phyloP scores from a whole-genome alignment of 53 echinoderm and acorn worm genomes.

The Echinarachnius parma region DNA sequence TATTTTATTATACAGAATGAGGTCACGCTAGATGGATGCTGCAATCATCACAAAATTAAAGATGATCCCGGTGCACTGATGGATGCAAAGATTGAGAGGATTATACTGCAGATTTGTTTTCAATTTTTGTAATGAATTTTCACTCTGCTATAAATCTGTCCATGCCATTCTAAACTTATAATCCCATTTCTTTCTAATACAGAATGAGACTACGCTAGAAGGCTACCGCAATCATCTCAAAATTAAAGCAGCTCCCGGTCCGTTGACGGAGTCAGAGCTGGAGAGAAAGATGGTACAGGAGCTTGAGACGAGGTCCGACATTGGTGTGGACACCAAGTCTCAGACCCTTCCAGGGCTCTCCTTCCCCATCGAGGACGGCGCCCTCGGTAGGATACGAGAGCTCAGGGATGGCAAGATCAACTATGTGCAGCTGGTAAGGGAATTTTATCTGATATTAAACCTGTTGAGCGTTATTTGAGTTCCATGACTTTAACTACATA shows the following conservation, averaged over 20 bases:
- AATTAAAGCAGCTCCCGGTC: slow-evolving; percentile 66
- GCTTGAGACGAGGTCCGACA: slow-evolving; percentile 55
- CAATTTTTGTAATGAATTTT: no score
- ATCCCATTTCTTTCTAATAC: neutral
- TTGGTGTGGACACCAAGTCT: slow-evolving; percentile 78
- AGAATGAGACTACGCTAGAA: slow-evolving; percentile 69
- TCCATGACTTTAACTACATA: no score
- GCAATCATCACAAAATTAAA: no score
- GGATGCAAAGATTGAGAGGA: no score
- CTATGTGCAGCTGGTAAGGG: slow-evolving; percentile 89
- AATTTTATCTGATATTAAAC: no score
- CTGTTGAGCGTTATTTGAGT: no score
- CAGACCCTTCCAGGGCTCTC: slow-evolving; percentile 76
- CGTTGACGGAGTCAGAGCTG: slow-evolving; percentile 66
- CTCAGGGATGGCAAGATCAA: slow-evolving; percentile 42
- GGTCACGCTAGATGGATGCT: no score
- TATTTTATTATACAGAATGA: no score
- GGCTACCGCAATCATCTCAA: slow-evolving; percentile 71
- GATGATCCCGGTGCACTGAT: no score
- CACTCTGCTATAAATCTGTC: no score
- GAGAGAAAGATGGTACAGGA: slow-evolving; percentile 61
- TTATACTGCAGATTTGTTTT: no score
- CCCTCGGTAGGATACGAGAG: slow-evolving; percentile 47
- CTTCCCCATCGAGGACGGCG: slow-evolving; percentile 66
- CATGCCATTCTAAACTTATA: no score